Evolutionary conservation across 2,888 invertebrate genomes (phyloP).

Genomic region (Dryadula phaetusa): DNA sequence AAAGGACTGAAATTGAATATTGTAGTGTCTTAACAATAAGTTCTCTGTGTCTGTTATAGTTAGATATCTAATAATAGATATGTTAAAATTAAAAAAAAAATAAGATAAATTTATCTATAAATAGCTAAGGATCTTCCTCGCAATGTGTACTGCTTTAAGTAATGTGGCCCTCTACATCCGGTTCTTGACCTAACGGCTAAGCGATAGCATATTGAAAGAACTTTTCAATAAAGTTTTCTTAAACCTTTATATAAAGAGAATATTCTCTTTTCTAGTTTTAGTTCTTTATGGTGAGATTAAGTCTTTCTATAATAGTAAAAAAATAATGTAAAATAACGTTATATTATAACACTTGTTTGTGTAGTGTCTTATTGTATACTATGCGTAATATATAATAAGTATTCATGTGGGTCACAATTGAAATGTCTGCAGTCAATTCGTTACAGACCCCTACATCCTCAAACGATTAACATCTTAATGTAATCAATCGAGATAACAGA

Average conservation of each 20-base stretch:
- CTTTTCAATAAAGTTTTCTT: not conserved
- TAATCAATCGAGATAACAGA: not conserved
- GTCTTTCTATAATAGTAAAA: too few species aligned
- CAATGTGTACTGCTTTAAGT: not conserved
- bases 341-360: too few species aligned
- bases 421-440: not conserved
- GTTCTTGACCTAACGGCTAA: not conserved
- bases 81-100: not conserved
- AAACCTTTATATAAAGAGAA: not conserved
- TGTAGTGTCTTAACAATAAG: too few species aligned
- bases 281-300: too few species aligned
- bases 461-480: not conserved
- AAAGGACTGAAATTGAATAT: too few species aligned
- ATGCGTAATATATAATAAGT: not conserved
- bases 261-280: too few species aligned
- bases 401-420: not conserved
- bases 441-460: constrained; percentile 3
- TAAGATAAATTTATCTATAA: not conserved
- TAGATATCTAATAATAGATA: too few species aligned
- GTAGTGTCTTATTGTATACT: too few species aligned
- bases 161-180: not conserved
- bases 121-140: not conserved
- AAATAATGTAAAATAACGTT: not conserved
- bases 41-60: too few species aligned
- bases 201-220: not conserved